phyloP scores from a whole-genome alignment of 2,797 vertebrate species.

The Arrhamphus sclerolepis region DNA sequence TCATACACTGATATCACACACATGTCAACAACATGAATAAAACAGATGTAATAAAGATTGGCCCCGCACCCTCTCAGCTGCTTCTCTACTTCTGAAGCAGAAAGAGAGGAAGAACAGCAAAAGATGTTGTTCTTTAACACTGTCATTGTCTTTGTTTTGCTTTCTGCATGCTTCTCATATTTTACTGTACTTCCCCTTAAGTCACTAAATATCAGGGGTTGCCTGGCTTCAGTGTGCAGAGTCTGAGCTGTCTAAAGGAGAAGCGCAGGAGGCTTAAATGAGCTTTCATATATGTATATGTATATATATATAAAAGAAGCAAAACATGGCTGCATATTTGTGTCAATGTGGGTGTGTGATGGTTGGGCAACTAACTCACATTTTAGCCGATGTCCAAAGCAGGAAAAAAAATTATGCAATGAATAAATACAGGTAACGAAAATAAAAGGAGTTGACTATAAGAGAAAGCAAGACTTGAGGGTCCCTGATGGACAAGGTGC shows the following conservation, averaged over 20 bases:
- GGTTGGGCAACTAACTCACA: slow-evolving; percentile 44
- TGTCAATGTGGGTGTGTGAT: slow-evolving; percentile 21
- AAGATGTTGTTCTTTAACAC: slow-evolving; percentile 47
- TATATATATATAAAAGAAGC: slow-evolving; percentile 19
- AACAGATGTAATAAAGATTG: slow-evolving; percentile 82
- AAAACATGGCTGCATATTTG: slow-evolving; percentile 23
- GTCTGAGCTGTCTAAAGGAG: slow-evolving; percentile 72
- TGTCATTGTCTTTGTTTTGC: slow-evolving; percentile 49
- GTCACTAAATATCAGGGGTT: slow-evolving; percentile 65
- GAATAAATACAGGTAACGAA: slow-evolving; percentile 34
- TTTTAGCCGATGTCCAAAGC: slow-evolving; percentile 72
- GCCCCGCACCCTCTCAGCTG: slow-evolving; percentile 26
- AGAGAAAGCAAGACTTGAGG: slow-evolving; percentile 37
- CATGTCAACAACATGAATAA: slow-evolving; percentile 83
- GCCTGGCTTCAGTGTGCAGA: slow-evolving; percentile 75
- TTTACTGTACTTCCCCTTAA: slow-evolving; percentile 46
- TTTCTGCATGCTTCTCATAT: slow-evolving; percentile 52
- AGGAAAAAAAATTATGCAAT: slow-evolving; percentile 65
- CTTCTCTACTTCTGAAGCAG: slow-evolving; percentile 33
- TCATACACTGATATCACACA: slow-evolving; percentile 77
- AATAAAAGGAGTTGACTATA: slow-evolving; percentile 41
- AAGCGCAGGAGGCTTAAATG: slow-evolving; percentile 47
- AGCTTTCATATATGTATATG: too few relatives aligned
- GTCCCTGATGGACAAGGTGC: background rate
- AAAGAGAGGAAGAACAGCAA: slow-evolving; percentile 37